Percentiles rank a stretch among this genome's conserved stretches.
phyloP scores from a whole-genome alignment of 1,140 invertebrate species.

The Penaeus vannamei region DNA sequence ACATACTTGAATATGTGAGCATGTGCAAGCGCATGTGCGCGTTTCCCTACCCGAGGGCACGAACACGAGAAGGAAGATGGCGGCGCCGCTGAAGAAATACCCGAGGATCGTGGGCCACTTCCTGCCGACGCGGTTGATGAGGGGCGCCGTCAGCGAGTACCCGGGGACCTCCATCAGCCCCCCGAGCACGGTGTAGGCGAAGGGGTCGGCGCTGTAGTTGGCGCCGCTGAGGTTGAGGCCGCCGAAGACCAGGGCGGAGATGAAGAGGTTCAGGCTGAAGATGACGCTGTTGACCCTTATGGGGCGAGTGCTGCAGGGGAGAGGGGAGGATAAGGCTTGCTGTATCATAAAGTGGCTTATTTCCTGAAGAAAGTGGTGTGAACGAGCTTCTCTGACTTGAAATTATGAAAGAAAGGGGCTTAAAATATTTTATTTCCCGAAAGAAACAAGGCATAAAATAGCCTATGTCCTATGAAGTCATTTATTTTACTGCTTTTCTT shows the following conservation, averaged over 20 bases:
- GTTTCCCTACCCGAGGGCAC: conserved; percentile 45
- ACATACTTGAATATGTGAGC: background rate
- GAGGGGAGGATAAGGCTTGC: background rate
- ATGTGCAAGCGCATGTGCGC: background rate
- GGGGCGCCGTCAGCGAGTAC: conserved; percentile 54
- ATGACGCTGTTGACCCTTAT: conserved; percentile 34
- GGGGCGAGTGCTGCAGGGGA: conserved; percentile 38
- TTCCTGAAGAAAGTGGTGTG: background rate
- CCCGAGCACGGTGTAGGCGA: conserved; percentile 54
- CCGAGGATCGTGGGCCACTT: conserved; percentile 30
- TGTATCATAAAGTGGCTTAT: background rate
- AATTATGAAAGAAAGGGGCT: no score
- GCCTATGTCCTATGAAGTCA: no score
- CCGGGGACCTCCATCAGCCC: conserved; percentile 61
- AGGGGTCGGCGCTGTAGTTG: conserved; percentile 56
- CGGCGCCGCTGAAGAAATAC: conserved; percentile 41
- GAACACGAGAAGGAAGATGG: conserved; percentile 49
- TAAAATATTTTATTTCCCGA: no score
- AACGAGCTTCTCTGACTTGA: no score
- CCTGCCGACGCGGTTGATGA: conserved; percentile 52
- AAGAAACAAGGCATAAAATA: no score
- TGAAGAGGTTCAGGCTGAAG: conserved; percentile 55
- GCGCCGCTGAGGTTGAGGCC: conserved; percentile 55
- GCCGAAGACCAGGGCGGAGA: conserved; percentile 54
- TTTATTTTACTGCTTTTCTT: background rate